Conservation (phyloP, 2,797 vertebrate species). For the Acanthornis magna region DNA sequence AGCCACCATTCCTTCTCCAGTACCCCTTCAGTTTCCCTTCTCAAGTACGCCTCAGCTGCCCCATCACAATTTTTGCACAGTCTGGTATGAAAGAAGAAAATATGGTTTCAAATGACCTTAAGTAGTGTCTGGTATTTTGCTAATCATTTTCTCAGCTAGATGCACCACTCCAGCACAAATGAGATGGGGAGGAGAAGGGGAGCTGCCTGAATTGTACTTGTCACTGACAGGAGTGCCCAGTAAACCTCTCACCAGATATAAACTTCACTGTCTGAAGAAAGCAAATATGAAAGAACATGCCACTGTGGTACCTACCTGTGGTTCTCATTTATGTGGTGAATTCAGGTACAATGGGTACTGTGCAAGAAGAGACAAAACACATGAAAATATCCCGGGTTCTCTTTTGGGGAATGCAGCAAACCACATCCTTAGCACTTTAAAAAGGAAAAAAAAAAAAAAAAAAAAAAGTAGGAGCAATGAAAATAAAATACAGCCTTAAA, state of each 20-base stretch:
- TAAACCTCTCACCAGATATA: background rate
- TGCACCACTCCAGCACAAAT: background rate
- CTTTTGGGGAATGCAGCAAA: background rate
- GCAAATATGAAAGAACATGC: background rate
- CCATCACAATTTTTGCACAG: background rate
- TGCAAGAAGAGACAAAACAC: background rate
- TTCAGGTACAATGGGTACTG: background rate
- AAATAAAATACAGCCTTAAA: background rate
- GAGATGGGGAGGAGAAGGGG: background rate
- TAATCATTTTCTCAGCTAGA: background rate
- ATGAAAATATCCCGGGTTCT: background rate
- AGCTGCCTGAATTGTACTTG: background rate
- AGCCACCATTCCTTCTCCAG: background rate
- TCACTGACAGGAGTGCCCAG: background rate
- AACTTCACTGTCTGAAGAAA: background rate
- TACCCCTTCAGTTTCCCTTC: background rate
- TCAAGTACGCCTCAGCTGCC: background rate
- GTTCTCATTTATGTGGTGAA: background rate
- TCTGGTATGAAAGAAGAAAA: background rate
- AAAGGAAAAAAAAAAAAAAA: background rate
- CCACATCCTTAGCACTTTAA: background rate
- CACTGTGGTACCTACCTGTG: background rate
- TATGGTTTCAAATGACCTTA: fast-evolving
- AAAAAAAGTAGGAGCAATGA: background rate
- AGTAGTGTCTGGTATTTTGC: background rate